Base-by-base conservation (phyloP, 2,797 vertebrate species). In the Peromyscus aztecus region DNA sequence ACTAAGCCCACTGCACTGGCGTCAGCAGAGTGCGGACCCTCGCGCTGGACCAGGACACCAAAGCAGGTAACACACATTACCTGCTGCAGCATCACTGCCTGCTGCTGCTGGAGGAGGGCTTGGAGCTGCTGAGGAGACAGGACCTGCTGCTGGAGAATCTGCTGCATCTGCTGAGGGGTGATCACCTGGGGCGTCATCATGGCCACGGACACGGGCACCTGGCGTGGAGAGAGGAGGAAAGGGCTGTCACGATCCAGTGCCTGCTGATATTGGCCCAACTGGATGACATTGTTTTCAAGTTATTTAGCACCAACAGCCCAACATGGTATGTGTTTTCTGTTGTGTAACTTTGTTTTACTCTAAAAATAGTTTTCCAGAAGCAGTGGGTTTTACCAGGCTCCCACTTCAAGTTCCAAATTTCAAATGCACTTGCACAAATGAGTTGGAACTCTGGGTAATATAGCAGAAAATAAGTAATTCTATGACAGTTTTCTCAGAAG, bases 171-270 rank as follows among this genome's bases (percentile, higher is more conserved):
- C 99, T 99, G 99, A 97, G 99, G 99, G 97, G 99, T 99, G 99
- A 99, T 99, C 99, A 99, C 99, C 99, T 99, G 99, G 99, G 99
- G 99, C 98, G 99, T 99, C 99, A 99, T 99, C 99, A 99, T 99
- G 99, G 99, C 99, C 99, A 99, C 99, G 93, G 99, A 99, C 98
- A 99, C 99, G 98, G 99, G 99, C 98, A 99, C 99, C 99, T 99
- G 98, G 96, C 78, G 91, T 94, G 84, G 96, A 92, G 97, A 98
- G 75, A 78, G 34, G 84, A 59, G 49, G 49, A 90, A 34, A 80
- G 27, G 2, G n/a, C 0, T 27, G 31, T 98, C 90, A 98, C 67
- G 10, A 1, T 95, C 85, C 97, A 92, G 83, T 14, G 78, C 95
- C 92, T 93, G 59, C 83, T 96, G 1, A 16, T 82, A 77, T 49